Conservation (phyloP, 1,140 invertebrate species). For the Drosophila truncata region DNA sequence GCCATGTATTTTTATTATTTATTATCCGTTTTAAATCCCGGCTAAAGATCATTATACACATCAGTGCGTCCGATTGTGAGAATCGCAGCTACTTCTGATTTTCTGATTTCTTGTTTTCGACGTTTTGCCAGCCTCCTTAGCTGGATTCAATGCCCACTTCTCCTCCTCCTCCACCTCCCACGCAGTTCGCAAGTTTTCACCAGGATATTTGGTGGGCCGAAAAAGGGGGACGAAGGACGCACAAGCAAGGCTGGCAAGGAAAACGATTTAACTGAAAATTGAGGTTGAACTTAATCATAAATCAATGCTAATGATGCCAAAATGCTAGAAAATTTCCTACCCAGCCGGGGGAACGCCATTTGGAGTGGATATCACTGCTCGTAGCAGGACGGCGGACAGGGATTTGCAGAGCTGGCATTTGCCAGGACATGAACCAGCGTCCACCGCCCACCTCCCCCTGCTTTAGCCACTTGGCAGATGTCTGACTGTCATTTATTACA, state of each 20-base stretch:
- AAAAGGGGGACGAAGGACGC: constrained; percentile 28
- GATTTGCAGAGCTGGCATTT: constrained; percentile 81
- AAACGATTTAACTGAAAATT: constrained; percentile 85
- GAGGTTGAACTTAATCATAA: constrained; percentile 85
- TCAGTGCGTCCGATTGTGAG: constrained; percentile 82
- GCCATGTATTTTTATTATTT: constrained; percentile 82
- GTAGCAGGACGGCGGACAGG: constrained; percentile 25
- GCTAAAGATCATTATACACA: constrained; percentile 85
- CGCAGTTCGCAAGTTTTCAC: constrained; percentile 40
- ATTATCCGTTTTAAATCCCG: constrained; percentile 83
- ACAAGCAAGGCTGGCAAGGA: constrained; percentile 63
- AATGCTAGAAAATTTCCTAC: constrained; percentile 82
- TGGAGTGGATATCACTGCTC: constrained; percentile 74
- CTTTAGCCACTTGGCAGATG: constrained; percentile 70
- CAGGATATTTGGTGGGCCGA: constrained; percentile 21
- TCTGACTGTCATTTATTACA: constrained; percentile 85
- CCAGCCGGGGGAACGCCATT: constrained; percentile 54
- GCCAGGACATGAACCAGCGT: constrained; percentile 33
- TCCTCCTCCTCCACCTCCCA: neutral
- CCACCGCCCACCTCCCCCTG: constrained; percentile 2
- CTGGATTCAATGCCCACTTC: constrained; percentile 5
- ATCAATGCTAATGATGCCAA: constrained; percentile 85
- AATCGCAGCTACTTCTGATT: constrained; percentile 82
- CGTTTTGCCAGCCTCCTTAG: constrained; percentile 55
- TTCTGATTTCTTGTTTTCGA: constrained; percentile 82